Base-by-base conservation (phyloP, 2,113 vertebrate genomes). In the Porphyrio hochstetteri region DNA sequence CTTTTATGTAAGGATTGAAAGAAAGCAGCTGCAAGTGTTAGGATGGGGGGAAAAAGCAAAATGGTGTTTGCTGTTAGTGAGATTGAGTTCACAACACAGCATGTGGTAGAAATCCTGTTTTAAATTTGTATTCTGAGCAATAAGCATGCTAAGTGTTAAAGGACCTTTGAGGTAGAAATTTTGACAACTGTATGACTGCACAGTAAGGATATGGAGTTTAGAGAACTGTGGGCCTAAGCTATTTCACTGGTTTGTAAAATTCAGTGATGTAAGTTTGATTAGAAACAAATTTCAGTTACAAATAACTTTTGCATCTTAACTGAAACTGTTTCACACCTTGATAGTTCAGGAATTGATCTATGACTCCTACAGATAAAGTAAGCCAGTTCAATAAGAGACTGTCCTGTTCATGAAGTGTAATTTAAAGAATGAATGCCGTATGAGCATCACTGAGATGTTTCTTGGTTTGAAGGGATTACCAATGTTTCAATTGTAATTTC, bases 41-140 rank as follows among this genome's bases (percentile, higher is more conserved):
- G 7, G 16, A 4, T 7, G 11, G 6, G 8, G 4, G 2, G 2
- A 4, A 9, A 19, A 36, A 72, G 12, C 10, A 2, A 40, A 74
- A n/a, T 48, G 19, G 16, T 53, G 28, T 71, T 77, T 88, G 60
- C 16, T 75, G 20, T 27, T 86, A 64, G 38, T 77, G 13, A 50
- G 15, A 13, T 28, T 60, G 20, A 8, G 64, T 59, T 92, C 48
- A 64, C 44, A 53, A 3, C 53, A 52, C 68, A 27, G 27, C 23
- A 40, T 59, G 12, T 67, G 12, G 36, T 75, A 69, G 36, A 92
- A 81, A 67, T 70, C 18, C 46, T 88, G 8, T 61, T 64, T 87
- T 82, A 74, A 40, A 46, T 75, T 88, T 86, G 25, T n/a, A 38
- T 80, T 72, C 38, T 68, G 28, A 35, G 11, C 42, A 76, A 86